These are phyloP conservation scores for Lordiphosa stackelbergi DNA, from an alignment of 1,140 invertebrate genomes.

Conservation along the genomic window DNA sequence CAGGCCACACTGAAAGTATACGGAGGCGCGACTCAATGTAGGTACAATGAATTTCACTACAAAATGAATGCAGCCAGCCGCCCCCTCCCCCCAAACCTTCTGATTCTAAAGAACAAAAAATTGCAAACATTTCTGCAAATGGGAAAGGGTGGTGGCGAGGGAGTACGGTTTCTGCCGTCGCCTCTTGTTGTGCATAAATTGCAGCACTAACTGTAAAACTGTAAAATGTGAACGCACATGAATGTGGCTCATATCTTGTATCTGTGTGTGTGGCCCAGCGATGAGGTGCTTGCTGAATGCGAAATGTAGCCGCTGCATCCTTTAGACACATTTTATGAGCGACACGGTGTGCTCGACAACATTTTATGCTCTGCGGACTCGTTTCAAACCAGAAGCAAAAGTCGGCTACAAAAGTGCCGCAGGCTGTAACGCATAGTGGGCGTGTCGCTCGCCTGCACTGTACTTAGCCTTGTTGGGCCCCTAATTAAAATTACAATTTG, in stretches of 20 bases:
- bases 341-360: conserved; percentile 59
- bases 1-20: conserved; percentile 21
- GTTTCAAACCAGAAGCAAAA: conserved; percentile 11
- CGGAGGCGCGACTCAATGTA: conserved; percentile 51
- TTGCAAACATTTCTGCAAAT: conserved; percentile 9
- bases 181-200: conserved; percentile 63
- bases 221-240: conserved; percentile 61
- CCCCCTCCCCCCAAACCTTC: not conserved
- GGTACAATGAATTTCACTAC: conserved; percentile 56
- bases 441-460: not conserved
- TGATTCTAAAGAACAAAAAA: conserved; percentile 1
- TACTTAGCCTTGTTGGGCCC: conserved; percentile 58
- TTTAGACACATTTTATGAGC: conserved; percentile 62
- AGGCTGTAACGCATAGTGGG: conserved; percentile 9
- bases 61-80: conserved; percentile 42
- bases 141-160: not conserved
- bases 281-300: conserved; percentile 55
- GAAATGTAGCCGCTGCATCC: conserved; percentile 42
- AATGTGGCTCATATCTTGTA: conserved; percentile 17
- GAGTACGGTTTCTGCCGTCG: conserved; percentile 11
- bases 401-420: conserved; percentile 1
- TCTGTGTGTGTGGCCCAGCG: conserved; percentile 33
- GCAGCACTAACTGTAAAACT: conserved; percentile 62
- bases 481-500: conserved; percentile 74
- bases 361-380: conserved; percentile 42